Base-by-base conservation (phyloP, 2,888 invertebrate genomes). In the Campopleginae sp. region DNA sequence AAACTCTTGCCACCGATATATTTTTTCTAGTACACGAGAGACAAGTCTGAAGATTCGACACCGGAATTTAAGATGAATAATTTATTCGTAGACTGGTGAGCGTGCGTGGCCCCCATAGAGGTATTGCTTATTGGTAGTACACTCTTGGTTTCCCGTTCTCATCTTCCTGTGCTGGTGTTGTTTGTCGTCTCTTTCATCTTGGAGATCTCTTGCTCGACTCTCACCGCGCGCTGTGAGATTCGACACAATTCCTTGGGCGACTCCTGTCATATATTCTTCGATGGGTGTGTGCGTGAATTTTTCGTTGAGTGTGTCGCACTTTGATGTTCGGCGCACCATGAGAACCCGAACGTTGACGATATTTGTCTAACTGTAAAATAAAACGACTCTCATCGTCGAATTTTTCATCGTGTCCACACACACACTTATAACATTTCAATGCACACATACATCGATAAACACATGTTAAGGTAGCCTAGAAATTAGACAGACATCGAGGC, bases 31-130 rank as follows among this genome's bases (percentile, higher is more conserved):
- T 81, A 84, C 78, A 85, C 71, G 66, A 14, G 58, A 74, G 51
- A 44, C 58, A 61, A 68, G 48, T 66, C 27, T 51, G 17, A 77
- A 77, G 66, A 70, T 61, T 83, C 77, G 66, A 63, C 48, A 74
- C 46, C 80, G 83, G 80, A 88, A 87, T 88, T 87, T 77, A 80
- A 86, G 82, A 86, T 81, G 79, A 84, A 87, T 86, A 87, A 88
- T 86, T 88, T 88, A 87, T 88, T 88, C 88, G 83, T 87, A 87
- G 86, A 72, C 80, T 83, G 76, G 38, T 38, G 77, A 66, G 74
- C 70, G 68, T 83, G 80, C 79, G 71, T 76, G 82, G 79, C 85
- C 71, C 79, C 74, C 77, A 75, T 86, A 87, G 70, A 48, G 58
- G 79, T 75, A 84, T 80, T 51, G 80, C 65, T 82, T 84, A 82